Evolutionary conservation across 2,888 invertebrate genomes (phyloP), one percentile per base, ranked within the genome.

Genomic region (Orchestes rusci): DNA sequence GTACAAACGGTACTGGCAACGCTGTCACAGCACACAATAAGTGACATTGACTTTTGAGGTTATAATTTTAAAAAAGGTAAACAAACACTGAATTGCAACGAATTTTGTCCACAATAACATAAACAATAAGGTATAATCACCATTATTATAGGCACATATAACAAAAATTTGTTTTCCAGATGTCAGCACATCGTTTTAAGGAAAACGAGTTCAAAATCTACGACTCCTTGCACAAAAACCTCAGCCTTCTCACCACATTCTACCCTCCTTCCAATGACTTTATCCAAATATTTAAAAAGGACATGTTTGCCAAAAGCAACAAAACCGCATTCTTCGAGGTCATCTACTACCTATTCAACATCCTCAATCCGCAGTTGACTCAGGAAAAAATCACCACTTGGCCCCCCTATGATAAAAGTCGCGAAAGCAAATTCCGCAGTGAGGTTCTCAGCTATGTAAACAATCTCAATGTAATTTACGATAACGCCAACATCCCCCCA

Each of bases 261-360:
- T 57, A 64, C 39, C 59, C 61, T 16, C 53, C 66, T 38, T 48
- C 56, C 13, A 52, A 57, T 36, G 60, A 62, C 20, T 65, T 66
- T 36, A 43, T 59, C 32, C 20, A 44, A 2, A 54, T 62, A 12
- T 64, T 66, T 29, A 64, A 59, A 42, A 58, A 53, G 42, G 61
- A 65, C 43, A 68, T 68, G 67, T 68, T 68, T 43, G 44, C 54
- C 1, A 67, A 66, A 54, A 65, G 58, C 31, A 68, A 68, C 55
- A 66, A 63, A 47, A 49, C 56, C 5, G 67, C 62, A 13, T 67
- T 66, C 43, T 60, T 62, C 29, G 59, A 66, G 41, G 61, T 66
- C 0, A 49, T 60, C 8, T 57, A 67, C 43, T 68, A 65, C 38
- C 53, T 68, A 8, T 48, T 68, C 33, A 53, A 56, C 17, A 56